Base-by-base conservation (phyloP, 2,888 invertebrate genomes). In the Hyalella azteca region DNA sequence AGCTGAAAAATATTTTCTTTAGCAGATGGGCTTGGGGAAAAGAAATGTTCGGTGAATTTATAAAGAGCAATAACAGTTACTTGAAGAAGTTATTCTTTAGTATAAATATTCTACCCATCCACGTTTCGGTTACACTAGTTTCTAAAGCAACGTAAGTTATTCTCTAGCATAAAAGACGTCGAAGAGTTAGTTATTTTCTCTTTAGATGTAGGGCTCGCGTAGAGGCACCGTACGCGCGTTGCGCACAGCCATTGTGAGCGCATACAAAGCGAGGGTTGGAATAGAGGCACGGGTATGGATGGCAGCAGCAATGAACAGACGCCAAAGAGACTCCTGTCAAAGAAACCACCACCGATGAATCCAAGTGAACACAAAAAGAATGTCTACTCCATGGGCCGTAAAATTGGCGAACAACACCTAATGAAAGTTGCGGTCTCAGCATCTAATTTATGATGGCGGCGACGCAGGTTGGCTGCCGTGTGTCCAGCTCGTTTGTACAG, bases 341-440 rank as follows among this genome's bases (percentile, higher is more conserved):
- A 66, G 66, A 66, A 36, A 15, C 66, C 66, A 66, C 66, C 36
- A 66, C 66, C 32, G 66, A 66, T 66, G 66, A 66, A 66, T 66
- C 66, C 66, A 66, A 66, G 19, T 66, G 66, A 36, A 66, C 39
- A 66, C 66, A 66, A 66, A 66, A 66, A 66, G 66, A 66, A 66
- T 66, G 66, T 66, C 29, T 39, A 36, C 39, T 66, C 66, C 19
- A 66, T 66, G 66, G 66, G 66, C 66, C 36, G 29, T 66, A 66
- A 66, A 66, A 66, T 66, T 66, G 66, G 66, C 66, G 36, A 36
- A 66, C 66, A 66, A 66, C 66, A 15, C 13, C 66, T 66, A 66
- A 66, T 66, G 66, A 66, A 66, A 66, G 66, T 66, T 32, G 19
- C 36, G 66, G 32, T 19, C 9, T 32, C n/a, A 29, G 13, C 36